phyloP scores from a whole-genome alignment of 1,140 invertebrate genomes.

The Zaprionus davidi region DNA sequence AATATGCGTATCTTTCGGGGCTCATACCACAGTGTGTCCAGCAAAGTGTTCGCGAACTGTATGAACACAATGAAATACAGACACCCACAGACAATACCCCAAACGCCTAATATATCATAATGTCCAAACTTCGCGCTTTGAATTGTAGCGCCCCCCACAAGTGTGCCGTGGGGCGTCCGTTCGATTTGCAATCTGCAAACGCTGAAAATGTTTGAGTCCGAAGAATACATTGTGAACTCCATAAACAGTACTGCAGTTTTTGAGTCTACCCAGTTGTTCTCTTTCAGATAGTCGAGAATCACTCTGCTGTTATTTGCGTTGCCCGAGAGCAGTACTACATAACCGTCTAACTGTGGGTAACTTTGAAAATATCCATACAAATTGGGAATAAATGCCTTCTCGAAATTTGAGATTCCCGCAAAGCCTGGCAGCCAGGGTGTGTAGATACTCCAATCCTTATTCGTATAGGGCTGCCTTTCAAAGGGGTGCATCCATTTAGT shows the following conservation, averaged over 20 bases:
- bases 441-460: constrained; percentile 67
- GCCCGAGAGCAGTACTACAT: constrained; percentile 45
- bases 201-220: constrained; percentile 56
- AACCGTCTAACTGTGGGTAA: constrained; percentile 53
- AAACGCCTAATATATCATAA: background rate
- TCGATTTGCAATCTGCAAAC: constrained; percentile 54
- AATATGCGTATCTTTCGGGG: constrained; percentile 1
- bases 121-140: constrained; percentile 27
- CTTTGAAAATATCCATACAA: constrained; percentile 12
- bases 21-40: constrained; percentile 50
- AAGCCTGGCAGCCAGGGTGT: constrained; percentile 52
- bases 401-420: background rate
- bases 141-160: constrained; percentile 8
- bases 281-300: constrained; percentile 48
- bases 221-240: constrained; percentile 70
- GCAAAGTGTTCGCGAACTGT: constrained; percentile 42
- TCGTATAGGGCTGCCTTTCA: constrained; percentile 31
- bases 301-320: constrained; percentile 25
- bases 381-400: background rate
- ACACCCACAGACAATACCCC: constrained; percentile 1
- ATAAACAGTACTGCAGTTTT: constrained; percentile 57
- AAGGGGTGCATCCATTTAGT: constrained; percentile 57
- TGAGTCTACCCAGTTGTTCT: constrained; percentile 45
- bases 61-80: constrained; percentile 52
- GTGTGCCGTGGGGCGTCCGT: constrained; percentile 50